These are phyloP conservation scores for Vannuccia rotundouncinata DNA, from an alignment of 2,888 invertebrate species.

Conservation along the genomic window DNA sequence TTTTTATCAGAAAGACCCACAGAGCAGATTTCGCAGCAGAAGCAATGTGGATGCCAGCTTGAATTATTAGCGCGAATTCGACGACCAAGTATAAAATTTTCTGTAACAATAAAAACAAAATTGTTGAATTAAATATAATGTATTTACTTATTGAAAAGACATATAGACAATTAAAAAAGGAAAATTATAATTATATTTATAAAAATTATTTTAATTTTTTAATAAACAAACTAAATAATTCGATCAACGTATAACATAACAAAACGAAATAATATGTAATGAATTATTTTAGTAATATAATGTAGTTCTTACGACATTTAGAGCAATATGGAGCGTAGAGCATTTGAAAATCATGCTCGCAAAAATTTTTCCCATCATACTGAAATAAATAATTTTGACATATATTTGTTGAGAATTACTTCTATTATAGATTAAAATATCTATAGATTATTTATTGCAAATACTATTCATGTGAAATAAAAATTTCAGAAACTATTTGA, in stretches of 20 bases:
- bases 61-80: constrained; percentile 99
- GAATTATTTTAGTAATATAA: too few species aligned
- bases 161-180: constrained; percentile 58
- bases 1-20: constrained; percentile 74
- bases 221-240: neutral
- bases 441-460: too few species aligned
- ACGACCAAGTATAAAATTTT: constrained; percentile 91
- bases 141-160: too few species aligned
- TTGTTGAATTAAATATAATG: too few species aligned
- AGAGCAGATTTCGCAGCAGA: constrained; percentile 85
- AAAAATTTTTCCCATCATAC: constrained; percentile 96
- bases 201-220: neutral
- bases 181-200: neutral
- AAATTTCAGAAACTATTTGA: neutral
- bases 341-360: constrained; percentile 96
- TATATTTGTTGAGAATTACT: neutral
- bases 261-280: too few species aligned
- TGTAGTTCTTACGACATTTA: constrained; percentile 65
- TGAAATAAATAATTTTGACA: constrained; percentile 43
- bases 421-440: neutral
- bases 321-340: constrained; percentile 81
- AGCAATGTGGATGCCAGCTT: constrained; percentile 96
- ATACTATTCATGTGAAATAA: neutral
- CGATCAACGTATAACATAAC: neutral
- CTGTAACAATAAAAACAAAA: too few species aligned